A percentile compares a stretch with the other conserved stretches of the same genome.
Conservation (phyloP, 2,113 vertebrate species). For the Phaethon lepturus region DNA sequence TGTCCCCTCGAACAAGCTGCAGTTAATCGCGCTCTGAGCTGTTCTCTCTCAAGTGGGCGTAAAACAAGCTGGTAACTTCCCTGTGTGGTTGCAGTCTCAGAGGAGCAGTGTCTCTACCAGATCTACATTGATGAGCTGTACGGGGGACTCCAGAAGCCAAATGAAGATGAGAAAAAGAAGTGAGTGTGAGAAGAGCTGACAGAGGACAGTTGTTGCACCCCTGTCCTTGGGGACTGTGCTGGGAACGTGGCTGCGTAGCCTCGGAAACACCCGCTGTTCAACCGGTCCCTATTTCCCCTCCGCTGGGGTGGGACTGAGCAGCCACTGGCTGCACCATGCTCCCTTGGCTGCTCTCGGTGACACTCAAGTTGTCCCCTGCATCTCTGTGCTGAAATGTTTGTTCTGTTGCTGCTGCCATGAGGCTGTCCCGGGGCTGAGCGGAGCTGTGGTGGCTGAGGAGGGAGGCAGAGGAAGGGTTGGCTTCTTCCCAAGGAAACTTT, state of each 20-base stretch:
- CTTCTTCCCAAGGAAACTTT: background rate
- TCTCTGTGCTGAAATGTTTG: fast-evolving
- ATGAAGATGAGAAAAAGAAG: constrained; percentile 97
- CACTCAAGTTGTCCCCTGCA: background rate
- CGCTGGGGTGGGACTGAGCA: background rate
- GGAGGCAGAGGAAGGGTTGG: background rate
- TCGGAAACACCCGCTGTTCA: too few species aligned
- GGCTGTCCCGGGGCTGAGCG: background rate
- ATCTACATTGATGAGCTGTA: constrained; percentile 96
- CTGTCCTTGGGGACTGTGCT: background rate
- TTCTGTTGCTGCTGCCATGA: background rate
- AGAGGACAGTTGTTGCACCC: fast-evolving
- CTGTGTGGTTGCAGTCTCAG: constrained; percentile 82
- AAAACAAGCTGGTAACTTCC: background rate
- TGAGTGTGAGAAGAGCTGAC: constrained; percentile 55
- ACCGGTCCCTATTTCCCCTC: background rate
- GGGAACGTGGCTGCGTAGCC: fast-evolving
- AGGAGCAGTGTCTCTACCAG: constrained; percentile 97
- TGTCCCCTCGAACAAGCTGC: background rate
- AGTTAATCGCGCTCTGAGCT: too few species aligned
- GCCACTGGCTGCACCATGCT: background rate
- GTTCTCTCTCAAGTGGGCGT: background rate
- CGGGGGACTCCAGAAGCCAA: constrained; percentile 90
- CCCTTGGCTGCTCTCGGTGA: background rate
- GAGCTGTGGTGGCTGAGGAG: background rate